Conservation (phyloP, 2,113 vertebrate species). For the Microcebus murinus region DNA sequence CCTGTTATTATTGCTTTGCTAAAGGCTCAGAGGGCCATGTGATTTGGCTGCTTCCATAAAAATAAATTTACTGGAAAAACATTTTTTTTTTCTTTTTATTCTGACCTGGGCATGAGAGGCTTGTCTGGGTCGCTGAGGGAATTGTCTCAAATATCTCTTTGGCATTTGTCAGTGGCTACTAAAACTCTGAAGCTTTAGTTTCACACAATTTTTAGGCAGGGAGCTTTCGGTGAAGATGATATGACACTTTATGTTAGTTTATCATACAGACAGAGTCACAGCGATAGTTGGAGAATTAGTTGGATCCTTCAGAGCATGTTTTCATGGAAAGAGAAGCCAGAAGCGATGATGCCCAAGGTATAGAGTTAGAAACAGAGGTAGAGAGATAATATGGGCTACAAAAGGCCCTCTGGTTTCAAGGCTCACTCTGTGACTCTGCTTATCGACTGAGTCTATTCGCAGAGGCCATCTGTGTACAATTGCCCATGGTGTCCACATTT, state of each 20-base stretch:
- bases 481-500: accelerated
- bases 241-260: accelerated
- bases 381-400: neutral
- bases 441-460: neutral
- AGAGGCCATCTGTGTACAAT: neutral
- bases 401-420: too few relatives aligned
- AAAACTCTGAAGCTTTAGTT: neutral
- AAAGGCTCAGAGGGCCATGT: neutral
- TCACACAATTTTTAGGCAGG: neutral
- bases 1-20: neutral
- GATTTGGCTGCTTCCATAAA: conserved; percentile 44
- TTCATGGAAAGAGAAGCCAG: neutral
- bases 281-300: too few relatives aligned
- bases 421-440: neutral
- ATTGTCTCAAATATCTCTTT: neutral
- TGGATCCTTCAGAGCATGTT: neutral
- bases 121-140: neutral
- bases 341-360: accelerated
- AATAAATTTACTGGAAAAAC: conserved; percentile 30
- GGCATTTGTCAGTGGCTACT: neutral
- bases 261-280: accelerated
- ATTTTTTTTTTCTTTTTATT: neutral
- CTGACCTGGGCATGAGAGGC: neutral
- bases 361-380: neutral
- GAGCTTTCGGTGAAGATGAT: neutral